Evolutionary conservation across 2,113 vertebrate genomes (phyloP).

Genomic region (Pimephales promelas): DNA sequence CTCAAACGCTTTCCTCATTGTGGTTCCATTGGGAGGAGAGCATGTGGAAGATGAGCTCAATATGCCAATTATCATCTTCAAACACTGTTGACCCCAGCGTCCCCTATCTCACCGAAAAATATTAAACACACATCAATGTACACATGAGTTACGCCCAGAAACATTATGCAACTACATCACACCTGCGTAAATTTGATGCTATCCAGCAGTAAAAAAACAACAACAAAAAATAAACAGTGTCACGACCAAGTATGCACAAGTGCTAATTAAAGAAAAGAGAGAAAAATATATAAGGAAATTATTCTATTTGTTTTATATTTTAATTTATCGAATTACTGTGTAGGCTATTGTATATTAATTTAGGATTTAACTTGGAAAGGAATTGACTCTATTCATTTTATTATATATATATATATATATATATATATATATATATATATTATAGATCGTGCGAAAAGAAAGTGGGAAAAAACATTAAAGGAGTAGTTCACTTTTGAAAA

Average conservation of each 20-base stretch:
- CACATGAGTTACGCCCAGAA: background rate
- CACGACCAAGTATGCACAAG: background rate
- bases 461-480: no score
- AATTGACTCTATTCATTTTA: no score
- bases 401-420: no score
- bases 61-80: constrained; percentile 74
- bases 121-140: background rate
- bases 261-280: background rate
- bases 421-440: no score
- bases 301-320: background rate
- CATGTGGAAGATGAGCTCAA: constrained; percentile 47
- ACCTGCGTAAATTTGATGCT: background rate
- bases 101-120: background rate
- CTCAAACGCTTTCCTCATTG: constrained; percentile 49
- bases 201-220: background rate
- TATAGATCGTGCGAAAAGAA: no score
- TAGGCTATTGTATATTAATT: no score
- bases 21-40: constrained; percentile 30
- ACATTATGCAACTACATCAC: background rate
- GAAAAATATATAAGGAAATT: background rate
- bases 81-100: constrained; percentile 60
- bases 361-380: no score
- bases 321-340: no score
- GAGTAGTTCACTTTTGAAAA: no score
- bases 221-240: no score